Percentiles rank a stretch among this genome's conserved stretches.
These are phyloP conservation scores for Drosophila rufa DNA, from an alignment of 1,140 invertebrate genomes.

Conservation along the genomic window DNA sequence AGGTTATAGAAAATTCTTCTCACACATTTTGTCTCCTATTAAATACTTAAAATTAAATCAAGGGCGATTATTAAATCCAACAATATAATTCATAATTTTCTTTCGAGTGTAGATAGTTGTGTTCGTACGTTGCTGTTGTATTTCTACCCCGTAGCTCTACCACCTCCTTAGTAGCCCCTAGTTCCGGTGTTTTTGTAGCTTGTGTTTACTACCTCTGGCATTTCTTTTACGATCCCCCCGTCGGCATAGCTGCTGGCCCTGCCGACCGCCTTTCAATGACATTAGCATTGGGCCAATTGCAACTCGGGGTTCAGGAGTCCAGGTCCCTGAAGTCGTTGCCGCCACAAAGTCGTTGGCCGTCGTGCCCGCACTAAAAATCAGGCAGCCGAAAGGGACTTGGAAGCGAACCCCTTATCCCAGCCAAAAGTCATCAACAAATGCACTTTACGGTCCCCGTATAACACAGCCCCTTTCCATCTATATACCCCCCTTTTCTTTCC, in stretches of 20 bases:
- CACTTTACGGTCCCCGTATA: conserved; percentile 35
- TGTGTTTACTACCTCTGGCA: conserved; percentile 71
- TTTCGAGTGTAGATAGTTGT: conserved; percentile 40
- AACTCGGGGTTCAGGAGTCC: conserved; percentile 11
- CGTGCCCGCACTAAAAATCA: conserved; percentile 51
- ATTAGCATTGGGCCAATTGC: conserved; percentile 54
- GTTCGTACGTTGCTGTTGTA: conserved; percentile 59
- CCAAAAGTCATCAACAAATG: conserved; percentile 54
- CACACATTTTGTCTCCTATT: too few species aligned
- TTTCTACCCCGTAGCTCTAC: conserved; percentile 44
- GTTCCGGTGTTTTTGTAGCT: conserved; percentile 57
- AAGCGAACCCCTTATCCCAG: conserved; percentile 22
- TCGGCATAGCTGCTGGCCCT: conserved; percentile 51
- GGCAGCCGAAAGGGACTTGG: conserved; percentile 39
- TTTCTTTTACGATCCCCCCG: conserved; percentile 76
- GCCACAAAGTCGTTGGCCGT: conserved; percentile 47
- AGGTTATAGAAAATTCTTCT: too few species aligned
- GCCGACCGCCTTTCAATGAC: conserved; percentile 74
- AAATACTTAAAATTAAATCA: not conserved
- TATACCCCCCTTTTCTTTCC: not conserved
- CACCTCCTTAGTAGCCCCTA: conserved; percentile 23
- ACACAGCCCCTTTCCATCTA: not conserved
- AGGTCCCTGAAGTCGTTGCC: conserved; percentile 24
- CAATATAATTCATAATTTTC: not conserved
- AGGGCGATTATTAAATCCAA: not conserved